phyloP scores from a whole-genome alignment of 2,888 invertebrate species.

The Napeogenes inachia region DNA sequence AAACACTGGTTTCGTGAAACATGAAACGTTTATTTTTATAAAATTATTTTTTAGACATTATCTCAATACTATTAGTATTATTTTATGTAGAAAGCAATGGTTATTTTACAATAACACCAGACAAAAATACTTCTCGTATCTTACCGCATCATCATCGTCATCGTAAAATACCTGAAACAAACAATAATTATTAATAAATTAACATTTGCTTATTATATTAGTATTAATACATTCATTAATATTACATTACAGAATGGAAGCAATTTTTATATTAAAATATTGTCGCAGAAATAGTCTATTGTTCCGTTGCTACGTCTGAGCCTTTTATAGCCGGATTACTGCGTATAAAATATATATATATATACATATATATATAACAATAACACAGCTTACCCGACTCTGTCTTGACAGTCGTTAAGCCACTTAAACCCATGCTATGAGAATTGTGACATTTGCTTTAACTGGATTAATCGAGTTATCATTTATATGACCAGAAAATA shows the following conservation, averaged over 20 bases:
- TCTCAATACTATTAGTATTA: slow-evolving; percentile 39
- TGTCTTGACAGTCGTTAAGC: slow-evolving; percentile 29
- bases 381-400: slow-evolving; percentile 14
- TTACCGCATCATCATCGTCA: slow-evolving; percentile 30
- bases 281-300: slow-evolving; percentile 18
- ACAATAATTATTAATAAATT: slow-evolving; percentile 26
- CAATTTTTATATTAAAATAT: slow-evolving; percentile 13
- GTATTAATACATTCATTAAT: not conserved
- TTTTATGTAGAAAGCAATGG: no score
- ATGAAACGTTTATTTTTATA: slow-evolving; percentile 52
- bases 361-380: slow-evolving; percentile 27
- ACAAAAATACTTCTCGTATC: not conserved
- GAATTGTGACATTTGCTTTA: slow-evolving; percentile 5
- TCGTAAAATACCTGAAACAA: slow-evolving; percentile 73
- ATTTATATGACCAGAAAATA: not conserved
- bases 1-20: slow-evolving; percentile 56
- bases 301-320: slow-evolving; percentile 21
- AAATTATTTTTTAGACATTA: slow-evolving; percentile 35
- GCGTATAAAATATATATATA: slow-evolving; percentile 15
- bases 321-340: slow-evolving; percentile 28
- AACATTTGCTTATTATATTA: not conserved
- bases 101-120: slow-evolving; percentile 10
- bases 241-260: not conserved
- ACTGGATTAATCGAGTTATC: not conserved
- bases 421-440: slow-evolving; percentile 23